Conservation (phyloP, 1,140 invertebrate species). For the Drosophila orena region DNA sequence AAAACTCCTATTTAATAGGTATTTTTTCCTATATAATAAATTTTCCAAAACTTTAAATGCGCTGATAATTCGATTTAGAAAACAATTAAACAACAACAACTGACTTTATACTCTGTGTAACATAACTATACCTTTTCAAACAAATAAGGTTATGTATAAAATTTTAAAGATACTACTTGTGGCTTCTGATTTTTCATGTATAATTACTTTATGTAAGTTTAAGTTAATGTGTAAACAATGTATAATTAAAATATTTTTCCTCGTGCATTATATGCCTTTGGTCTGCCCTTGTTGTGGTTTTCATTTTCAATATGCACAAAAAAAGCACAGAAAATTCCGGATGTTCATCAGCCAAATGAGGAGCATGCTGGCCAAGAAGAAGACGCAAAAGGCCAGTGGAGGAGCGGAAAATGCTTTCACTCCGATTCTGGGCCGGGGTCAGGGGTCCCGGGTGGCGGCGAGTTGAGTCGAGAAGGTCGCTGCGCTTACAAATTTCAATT, state of each 20-base stretch:
- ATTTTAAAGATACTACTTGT: too few species aligned
- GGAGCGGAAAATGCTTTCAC: constrained; percentile 36
- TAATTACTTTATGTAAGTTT: neutral
- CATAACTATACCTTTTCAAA: too few species aligned
- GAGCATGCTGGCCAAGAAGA: constrained; percentile 23
- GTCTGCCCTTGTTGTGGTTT: constrained; percentile 55
- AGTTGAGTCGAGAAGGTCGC: constrained; percentile 49
- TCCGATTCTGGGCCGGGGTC: constrained; percentile 27
- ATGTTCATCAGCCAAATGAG: constrained; percentile 70
- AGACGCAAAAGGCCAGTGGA: constrained; percentile 13
- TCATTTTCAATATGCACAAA: constrained; percentile 52
- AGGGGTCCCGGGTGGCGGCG: constrained; percentile 8
- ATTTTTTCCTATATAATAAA: too few species aligned
- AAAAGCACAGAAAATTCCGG: constrained; percentile 29
- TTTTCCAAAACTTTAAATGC: too few species aligned
- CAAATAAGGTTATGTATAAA: too few species aligned
- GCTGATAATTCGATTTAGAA: too few species aligned
- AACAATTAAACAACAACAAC: too few species aligned
- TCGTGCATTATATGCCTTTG: constrained; percentile 17
- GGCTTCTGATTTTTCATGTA: neutral
- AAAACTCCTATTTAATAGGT: too few species aligned
- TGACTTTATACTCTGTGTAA: too few species aligned
- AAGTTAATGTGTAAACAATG: neutral
- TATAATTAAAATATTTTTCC: constrained; percentile 1
- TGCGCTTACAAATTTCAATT: constrained; percentile 75